phyloP scores from a whole-genome alignment of 2,113 vertebrate genomes.

The Petromus typicus region DNA sequence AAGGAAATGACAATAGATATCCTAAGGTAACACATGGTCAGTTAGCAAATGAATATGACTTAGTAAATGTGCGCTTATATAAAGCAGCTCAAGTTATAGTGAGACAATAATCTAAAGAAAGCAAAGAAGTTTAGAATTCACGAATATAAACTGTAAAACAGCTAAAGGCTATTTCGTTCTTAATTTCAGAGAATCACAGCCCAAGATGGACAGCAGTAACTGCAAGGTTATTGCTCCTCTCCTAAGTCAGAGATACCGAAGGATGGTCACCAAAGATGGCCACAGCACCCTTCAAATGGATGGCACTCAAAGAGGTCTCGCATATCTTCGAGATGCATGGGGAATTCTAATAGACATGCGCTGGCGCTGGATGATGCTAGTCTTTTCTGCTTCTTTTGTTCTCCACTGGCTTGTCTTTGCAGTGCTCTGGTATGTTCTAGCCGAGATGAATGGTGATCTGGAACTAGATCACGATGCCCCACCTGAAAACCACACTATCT shows the following conservation, averaged over 20 bases:
- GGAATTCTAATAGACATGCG: slow-evolving; percentile 96
- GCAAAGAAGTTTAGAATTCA: background rate
- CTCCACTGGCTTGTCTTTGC: slow-evolving; percentile 98
- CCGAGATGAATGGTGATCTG: slow-evolving; percentile 96
- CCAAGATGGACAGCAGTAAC: slow-evolving; percentile 83
- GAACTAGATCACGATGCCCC: slow-evolving; percentile 94
- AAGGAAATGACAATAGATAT: background rate
- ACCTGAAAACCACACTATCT: slow-evolving; percentile 95
- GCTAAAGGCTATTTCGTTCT: slow-evolving; percentile 55
- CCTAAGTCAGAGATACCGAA: slow-evolving; percentile 87
- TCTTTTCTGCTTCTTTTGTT: slow-evolving; percentile 96
- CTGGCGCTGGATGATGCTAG: slow-evolving; percentile 98
- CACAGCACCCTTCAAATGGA: slow-evolving; percentile 89
- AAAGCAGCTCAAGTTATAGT: background rate
- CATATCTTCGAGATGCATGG: slow-evolving; percentile 94
- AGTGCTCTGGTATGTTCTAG: slow-evolving; percentile 97
- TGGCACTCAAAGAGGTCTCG: slow-evolving; percentile 87
- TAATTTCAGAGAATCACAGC: slow-evolving; percentile 82
- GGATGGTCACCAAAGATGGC: slow-evolving; percentile 97
- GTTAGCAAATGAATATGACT: background rate
- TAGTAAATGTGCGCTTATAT: background rate
- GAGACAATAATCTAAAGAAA: slow-evolving; percentile 22
- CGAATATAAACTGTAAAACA: slow-evolving; percentile 1
- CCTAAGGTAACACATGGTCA: background rate
- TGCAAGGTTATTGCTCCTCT: slow-evolving; percentile 91